Base-by-base conservation (phyloP, 2,113 vertebrate genomes). In the Rhagologus leucostigma region DNA sequence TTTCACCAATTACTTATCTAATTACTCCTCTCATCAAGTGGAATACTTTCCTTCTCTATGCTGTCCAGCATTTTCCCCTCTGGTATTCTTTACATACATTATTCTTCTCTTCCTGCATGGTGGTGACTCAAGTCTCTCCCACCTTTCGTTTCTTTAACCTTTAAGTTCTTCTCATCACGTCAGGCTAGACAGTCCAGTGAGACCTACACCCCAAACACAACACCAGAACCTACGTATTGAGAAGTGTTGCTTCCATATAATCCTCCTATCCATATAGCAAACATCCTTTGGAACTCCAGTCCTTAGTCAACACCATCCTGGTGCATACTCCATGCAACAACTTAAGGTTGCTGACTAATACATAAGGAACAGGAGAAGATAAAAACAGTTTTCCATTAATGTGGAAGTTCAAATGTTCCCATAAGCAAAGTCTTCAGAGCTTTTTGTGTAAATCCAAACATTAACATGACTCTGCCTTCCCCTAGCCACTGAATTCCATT, bases 1-100 rank as follows among this genome's bases (percentile, higher is more conserved):
- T 93, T 90, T 79, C 74, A 84, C 69, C 93, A 95, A 87, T 94
- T 93, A 96, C 84, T 95, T 94, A 94, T 44, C 93, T 57, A 92
- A 92, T 89, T 91, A 91, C 53, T 78, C 41, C 56, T 69, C 32
- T 82, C 93, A 91, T 75, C 76, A 78, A 78, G 47, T 46, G 29
- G 17, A 87, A 74, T 37, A 87, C 62, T 94, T 87, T 89, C 80
- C 35, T 95, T 52, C 84, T 64, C 93, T 79, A 15, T 21, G 24
- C 60, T 84, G 46, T 62, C 73, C 77, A 95, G 82, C 59, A 59
- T 59, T 39, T 81, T 5, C 32, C 44, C 44, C 53, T 89, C 70
- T 57, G 46, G 18, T 89, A 47, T 39, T 53, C 56, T 37, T 69
- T 55, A 62, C 27, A 41, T 2, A 26, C 2, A 4, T 62, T 86